These are phyloP conservation scores for Proisotoma minuta DNA, from an alignment of 2,888 invertebrate species.

Conservation along the genomic window DNA sequence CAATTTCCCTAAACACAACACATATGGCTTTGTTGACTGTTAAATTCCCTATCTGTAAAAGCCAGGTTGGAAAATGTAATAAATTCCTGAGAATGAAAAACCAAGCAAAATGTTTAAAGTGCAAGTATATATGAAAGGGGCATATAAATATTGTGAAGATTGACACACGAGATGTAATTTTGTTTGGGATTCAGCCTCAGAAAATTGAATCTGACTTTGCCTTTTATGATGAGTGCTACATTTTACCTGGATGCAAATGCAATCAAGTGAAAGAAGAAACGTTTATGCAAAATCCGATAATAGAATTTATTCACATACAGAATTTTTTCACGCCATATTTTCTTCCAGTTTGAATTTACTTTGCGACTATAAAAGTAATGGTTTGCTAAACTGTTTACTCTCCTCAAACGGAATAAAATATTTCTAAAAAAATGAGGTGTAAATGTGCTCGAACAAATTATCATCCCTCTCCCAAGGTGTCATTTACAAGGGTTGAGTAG, in stretches of 20 bases:
- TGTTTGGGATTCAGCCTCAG: constrained; percentile 2
- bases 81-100: no score
- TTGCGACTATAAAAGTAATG: not conserved
- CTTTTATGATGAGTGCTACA: not conserved
- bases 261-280: constrained; percentile 1
- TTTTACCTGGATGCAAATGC: not conserved
- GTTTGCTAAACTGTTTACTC: not conserved
- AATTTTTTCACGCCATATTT: not conserved
- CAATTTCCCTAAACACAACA: no score
- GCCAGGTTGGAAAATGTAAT: no score
- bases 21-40: no score
- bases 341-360: not conserved
- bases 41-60: no score
- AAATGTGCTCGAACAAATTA: no score
- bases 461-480: no score
- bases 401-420: no score
- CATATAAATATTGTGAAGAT: constrained; percentile 12
- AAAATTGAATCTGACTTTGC: constrained; percentile 9
- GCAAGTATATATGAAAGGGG: not conserved
- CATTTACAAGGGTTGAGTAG: not conserved
- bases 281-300: constrained; percentile 15
- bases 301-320: constrained; percentile 5
- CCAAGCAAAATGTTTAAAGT: no score
- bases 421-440: no score
- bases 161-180: constrained; percentile 23